Conservation (phyloP, 2,113 vertebrate species). For the Psettodes erumei region DNA sequence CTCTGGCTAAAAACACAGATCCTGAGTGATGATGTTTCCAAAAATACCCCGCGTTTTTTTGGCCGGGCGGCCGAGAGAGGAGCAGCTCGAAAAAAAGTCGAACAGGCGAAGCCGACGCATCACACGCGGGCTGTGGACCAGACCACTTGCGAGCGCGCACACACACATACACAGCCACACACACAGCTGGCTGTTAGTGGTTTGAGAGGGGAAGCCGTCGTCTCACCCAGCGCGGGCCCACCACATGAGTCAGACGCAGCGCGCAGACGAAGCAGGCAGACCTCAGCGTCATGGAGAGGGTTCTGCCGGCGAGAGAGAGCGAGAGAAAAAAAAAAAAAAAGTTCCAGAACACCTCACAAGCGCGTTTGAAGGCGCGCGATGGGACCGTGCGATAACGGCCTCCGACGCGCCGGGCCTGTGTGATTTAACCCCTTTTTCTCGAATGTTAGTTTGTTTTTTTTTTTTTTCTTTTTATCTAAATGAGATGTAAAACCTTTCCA, state of each 20-base stretch:
- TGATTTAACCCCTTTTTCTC: not conserved
- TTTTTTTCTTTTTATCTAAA: too few species aligned
- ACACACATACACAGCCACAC: too few species aligned
- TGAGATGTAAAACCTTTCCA: conserved; percentile 33
- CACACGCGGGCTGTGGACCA: conserved; percentile 72
- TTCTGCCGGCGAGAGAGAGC: not conserved
- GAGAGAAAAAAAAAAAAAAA: too few species aligned
- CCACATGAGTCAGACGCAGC: conserved; percentile 67
- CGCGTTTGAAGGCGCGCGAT: not conserved
- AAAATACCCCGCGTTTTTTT: conserved; percentile 63
- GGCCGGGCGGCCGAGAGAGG: conserved; percentile 51
- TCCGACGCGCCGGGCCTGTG: not conserved
- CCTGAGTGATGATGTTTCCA: conserved; percentile 51
- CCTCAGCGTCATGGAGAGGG: conserved; percentile 60
- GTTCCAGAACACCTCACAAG: conserved; percentile 1
- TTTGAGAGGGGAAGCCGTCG: conserved; percentile 66
- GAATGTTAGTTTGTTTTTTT: not conserved
- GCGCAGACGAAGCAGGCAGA: conserved; percentile 60
- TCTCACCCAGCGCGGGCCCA: conserved; percentile 69
- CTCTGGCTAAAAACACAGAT: conserved; percentile 32
- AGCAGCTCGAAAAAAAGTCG: conserved; percentile 61
- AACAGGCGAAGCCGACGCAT: conserved; percentile 71
- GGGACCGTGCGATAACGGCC: not conserved
- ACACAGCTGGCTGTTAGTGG: conserved; percentile 78
- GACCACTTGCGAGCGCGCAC: conserved; percentile 74